Base-by-base conservation (phyloP, 2,888 invertebrate genomes). In the Nebria salina region DNA sequence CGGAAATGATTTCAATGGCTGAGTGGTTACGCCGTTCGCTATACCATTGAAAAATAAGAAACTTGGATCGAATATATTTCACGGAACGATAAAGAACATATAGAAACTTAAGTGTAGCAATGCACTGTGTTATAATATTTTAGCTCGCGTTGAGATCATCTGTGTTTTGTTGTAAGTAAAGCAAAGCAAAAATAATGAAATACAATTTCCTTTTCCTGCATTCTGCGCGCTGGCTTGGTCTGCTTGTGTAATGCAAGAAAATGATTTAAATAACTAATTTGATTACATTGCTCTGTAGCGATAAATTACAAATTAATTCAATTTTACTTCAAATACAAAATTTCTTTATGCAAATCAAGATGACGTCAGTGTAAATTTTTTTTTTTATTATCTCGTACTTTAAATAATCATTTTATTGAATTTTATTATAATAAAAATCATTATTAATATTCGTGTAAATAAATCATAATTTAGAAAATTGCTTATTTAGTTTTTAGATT, bases 261-360 rank as follows among this genome's bases (percentile, higher is more conserved):
- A 81, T 81, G 72, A 81, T 81, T 81, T 81, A 81, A 81, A 81
- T 81, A 81, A 76, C 75, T 81, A 81, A 81, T 81, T 81, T 75
- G 81, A 81, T 81, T 81, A 64, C 76, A 42, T 64, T 72, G 42
- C 70, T 68, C 72, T 54, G 54, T 72, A 76, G 81, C 76, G 75
- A 81, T 81, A 81, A 81, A 81, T 81, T 80, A 80, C 75, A 43
- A 75, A 68, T 76, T 81, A 75, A 81, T 81, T 81, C 81, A 81
- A 81, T 81, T 81, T 80, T 80, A 54, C 80, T 64, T 64, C 11
- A 65, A 75, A 75, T 54, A 26, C 75, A 64, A 75, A 75, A 80
- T 80, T 81, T 81, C 81, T 81, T 81, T 81, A 81, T 81, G 81
- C 64, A 81, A 81, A 81, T 81, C 15, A 6, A 41, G 41, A 26